Evolutionary conservation across 2,113 vertebrate species (phyloP), one percentile per base, ranked within the genome.

Genomic region (Myocastor coypus): DNA sequence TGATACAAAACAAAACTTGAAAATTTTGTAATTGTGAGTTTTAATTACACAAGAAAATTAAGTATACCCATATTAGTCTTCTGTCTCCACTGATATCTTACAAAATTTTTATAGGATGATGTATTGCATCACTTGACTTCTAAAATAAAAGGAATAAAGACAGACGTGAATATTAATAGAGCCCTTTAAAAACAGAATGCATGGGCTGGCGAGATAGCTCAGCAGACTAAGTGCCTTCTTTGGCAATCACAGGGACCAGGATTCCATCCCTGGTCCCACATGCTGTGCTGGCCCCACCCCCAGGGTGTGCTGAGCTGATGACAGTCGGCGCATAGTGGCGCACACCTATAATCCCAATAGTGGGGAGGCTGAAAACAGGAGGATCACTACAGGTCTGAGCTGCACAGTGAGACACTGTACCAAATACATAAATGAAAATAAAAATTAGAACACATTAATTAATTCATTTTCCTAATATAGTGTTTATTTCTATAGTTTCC

Each of bases 11-110:
- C 40, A 83, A 94, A 95, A 63, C 37, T 89, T 90, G 37, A 68
- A 95, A 90, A 20, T 81, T 83, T 78, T 37, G 17, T n/a, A 95
- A 68, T 11, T 82, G 34, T 28, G 11, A 89, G 3, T 4, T 86
- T 69, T 85, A 94, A 89, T 78, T 87, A 91, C 30, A 24, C 46
- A 73, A 93, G 55, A 71, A 14, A 66, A 93, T 95, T 55, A 88
- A 85, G 20, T 61, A 34, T 80, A 17, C 89, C 13, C 34, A 73
- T 8, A 37, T 61, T 78, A 61, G 78, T 95, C 16, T 69, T 59
- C 32, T 94, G 28, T 81, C 30, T 75, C 26, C 26, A 34, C 28
- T 77, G 57, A 50, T 9, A 69, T 52, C 37, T 84, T 82, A 55
- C 50, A 83, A 89, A 94, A 87, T 87, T 20, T 69, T 78, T 88